Evolutionary conservation across 1,140 invertebrate species (phyloP), one percentile per base, ranked within the genome.

Genomic region (Euwallacea similis): DNA sequence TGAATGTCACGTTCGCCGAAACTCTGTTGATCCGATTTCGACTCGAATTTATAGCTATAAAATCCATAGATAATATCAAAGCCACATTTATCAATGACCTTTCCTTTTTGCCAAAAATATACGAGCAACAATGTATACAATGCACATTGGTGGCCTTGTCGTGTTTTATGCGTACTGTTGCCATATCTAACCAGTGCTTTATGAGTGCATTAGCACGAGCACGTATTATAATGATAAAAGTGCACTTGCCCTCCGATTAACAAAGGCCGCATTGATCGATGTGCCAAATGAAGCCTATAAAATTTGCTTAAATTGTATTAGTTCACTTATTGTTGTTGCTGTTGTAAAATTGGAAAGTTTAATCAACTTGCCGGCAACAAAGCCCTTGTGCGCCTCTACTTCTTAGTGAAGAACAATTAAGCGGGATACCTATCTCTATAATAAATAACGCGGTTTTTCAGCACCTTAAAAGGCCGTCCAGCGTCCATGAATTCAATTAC

Each of bases 361-460:
- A 50, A 50, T 50, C 2, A 50, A 50, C 46, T 7, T 7, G 46
- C 9, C 13, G 13, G 46, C 46, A 50, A 50, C 9, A 50, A 11
- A 3, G 46, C 13, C 46, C 9, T 11, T 2, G 46, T 50, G 9
- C 46, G 6, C 13, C 9, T 50, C 9, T 50, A 7, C 13, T 13
- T 7, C 6, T 50, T 13, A 50, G 46, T 4, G 46, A 6, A 50
- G 21, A 7, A 50, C 46, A 50, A 50, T 50, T 50, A 50, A 50
- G 9, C 46, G 2, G 2, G 13, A 4, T 33, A 33, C 21, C 21
- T 33, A 33, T 33, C 21, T 50, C 46, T 11, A 50, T 13, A 50
- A 50, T 50, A 50, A 50, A 50, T 50, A 50, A 13, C 46, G 46
- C 46, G 13, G 9, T 50, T 50, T 50, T 50, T 50, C 46, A 50